Evolutionary conservation across 92 coral and sea anemone species (phyloP).

Genomic region (Metridium senile): DNA sequence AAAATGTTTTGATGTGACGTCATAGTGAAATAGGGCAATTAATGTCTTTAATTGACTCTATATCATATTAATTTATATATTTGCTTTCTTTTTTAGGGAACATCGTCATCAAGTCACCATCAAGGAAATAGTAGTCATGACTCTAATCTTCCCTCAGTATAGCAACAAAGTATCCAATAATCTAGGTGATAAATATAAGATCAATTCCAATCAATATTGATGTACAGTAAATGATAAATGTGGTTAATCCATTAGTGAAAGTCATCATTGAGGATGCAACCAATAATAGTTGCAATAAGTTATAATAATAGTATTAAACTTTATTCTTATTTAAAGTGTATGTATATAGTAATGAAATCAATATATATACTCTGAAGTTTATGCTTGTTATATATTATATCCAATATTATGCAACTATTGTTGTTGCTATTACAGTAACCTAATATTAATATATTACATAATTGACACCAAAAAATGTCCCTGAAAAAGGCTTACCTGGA

Average conservation of each 20-base stretch:
- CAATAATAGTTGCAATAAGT: not conserved
- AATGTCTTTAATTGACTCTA: too few species aligned
- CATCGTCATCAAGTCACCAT: constrained; percentile 63
- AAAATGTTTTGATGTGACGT: too few species aligned
- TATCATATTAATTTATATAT: too few species aligned
- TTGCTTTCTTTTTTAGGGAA: constrained; percentile 38
- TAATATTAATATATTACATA: too few species aligned
- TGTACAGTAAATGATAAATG: not conserved
- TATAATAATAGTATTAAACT: constrained; percentile 2
- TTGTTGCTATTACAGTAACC: too few species aligned
- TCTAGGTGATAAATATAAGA: not conserved
- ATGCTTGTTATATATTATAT: not conserved
- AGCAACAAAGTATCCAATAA: not conserved
- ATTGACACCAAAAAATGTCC: too few species aligned
- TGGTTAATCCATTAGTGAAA: not conserved
- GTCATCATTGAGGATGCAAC: not conserved
- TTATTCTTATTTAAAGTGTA: constrained; percentile 20
- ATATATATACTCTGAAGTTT: not conserved
- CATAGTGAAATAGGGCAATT: too few species aligned
- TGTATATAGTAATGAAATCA: constrained; percentile 7
- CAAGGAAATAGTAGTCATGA: constrained; percentile 65
- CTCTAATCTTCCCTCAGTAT: constrained; percentile 87
- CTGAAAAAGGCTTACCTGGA: too few species aligned
- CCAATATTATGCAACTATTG: not conserved
- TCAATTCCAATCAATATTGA: not conserved